A percentile compares a stretch with the other conserved stretches of the same genome.
These are phyloP conservation scores for Rhadina sibilatrix DNA, from an alignment of 2,113 vertebrate genomes.

Conservation along the genomic window DNA sequence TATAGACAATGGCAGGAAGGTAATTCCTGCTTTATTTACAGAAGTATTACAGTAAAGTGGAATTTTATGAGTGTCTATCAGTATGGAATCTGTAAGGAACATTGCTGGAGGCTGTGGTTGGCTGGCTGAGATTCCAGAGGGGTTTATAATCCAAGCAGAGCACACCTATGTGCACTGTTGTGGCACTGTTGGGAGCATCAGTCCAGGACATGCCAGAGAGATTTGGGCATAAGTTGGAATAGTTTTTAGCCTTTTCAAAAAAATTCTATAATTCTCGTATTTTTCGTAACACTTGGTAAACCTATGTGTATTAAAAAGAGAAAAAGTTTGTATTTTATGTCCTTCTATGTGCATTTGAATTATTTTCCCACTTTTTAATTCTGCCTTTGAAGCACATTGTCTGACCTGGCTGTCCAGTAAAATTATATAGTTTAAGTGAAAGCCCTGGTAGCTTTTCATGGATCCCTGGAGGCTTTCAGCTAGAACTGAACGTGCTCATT, in stretches of 20 bases:
- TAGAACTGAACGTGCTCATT: background rate
- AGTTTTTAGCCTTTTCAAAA: background rate
- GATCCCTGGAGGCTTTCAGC: background rate
- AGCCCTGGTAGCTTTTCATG: background rate
- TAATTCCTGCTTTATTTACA: background rate
- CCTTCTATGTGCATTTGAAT: background rate
- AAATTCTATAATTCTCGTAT: background rate
- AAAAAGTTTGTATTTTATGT: background rate
- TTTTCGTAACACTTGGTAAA: background rate
- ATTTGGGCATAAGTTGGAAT: background rate
- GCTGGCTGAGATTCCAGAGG: background rate
- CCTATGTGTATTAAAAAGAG: background rate
- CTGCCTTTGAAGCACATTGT: background rate
- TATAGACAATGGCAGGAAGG: background rate
- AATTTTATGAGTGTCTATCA: background rate
- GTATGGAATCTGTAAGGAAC: background rate
- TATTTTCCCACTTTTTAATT: background rate
- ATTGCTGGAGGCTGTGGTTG: background rate
- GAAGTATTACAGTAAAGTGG: background rate
- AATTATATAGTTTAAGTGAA: conserved; percentile 7
- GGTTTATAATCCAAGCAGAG: background rate
- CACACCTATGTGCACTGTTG: fast-evolving
- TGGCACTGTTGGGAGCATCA: background rate
- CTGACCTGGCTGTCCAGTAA: background rate
- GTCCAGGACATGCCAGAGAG: background rate